Percentiles rank a stretch among this genome's conserved stretches.
phyloP scores from a whole-genome alignment of 2,888 invertebrate genomes.

The Siphonodentalium dalli region DNA sequence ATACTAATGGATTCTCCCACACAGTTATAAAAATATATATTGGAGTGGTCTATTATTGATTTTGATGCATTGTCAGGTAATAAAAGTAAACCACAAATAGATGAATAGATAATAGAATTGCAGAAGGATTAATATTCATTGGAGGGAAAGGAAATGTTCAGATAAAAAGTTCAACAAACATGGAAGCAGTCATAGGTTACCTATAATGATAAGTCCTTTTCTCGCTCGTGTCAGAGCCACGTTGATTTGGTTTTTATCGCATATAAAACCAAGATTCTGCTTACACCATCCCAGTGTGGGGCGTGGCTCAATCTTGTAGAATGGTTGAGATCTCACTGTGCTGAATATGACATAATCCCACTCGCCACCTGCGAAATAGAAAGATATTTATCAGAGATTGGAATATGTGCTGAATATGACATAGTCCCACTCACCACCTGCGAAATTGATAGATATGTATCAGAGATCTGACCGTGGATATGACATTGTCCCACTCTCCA shows the following conservation, averaged over 20 bases:
- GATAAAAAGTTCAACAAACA: too few species aligned
- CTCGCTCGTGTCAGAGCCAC: slow-evolving; percentile 56
- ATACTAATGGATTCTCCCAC: too few species aligned
- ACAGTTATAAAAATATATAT: too few species aligned
- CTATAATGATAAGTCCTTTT: slow-evolving; percentile 55
- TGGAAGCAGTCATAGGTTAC: too few species aligned
- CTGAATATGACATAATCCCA: slow-evolving; percentile 57
- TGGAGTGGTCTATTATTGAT: too few species aligned
- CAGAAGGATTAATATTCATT: too few species aligned
- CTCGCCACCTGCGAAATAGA: slow-evolving; percentile 41
- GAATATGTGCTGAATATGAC: slow-evolving; percentile 45
- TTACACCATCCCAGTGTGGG: slow-evolving; percentile 50
- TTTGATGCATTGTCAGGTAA: too few species aligned
- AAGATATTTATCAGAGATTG: not conserved
- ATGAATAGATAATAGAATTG: too few species aligned
- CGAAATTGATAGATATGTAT: not conserved
- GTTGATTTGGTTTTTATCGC: slow-evolving; percentile 56
- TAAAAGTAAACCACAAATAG: too few species aligned
- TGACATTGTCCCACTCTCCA: slow-evolving; percentile 55
- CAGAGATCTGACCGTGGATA: slow-evolving; percentile 29
- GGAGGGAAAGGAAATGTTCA: too few species aligned
- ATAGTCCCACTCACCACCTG: slow-evolving; percentile 57
- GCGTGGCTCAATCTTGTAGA: slow-evolving; percentile 40
- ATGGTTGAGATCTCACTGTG: slow-evolving; percentile 50
- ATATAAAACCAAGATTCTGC: slow-evolving; percentile 55